phyloP scores from a whole-genome alignment of 2,888 invertebrate species.

The Pteria penguin region DNA sequence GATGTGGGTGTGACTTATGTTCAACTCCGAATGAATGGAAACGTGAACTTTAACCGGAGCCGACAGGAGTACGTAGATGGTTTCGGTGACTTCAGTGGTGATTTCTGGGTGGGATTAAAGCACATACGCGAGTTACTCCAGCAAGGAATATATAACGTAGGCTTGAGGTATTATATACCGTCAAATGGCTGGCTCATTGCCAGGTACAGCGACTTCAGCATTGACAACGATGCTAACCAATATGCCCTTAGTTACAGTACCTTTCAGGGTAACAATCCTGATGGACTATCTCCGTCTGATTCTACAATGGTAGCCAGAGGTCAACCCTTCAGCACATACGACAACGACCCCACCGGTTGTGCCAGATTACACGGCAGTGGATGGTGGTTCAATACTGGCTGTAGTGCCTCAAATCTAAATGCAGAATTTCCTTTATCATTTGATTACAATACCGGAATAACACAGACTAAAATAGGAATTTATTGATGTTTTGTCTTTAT shows the following conservation, averaged over 20 bases:
- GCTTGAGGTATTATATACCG: background rate
- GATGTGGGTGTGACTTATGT: slow-evolving; percentile 15
- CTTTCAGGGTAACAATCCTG: background rate
- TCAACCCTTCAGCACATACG: slow-evolving; percentile 12
- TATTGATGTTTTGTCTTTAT: no score
- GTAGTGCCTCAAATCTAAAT: slow-evolving; percentile 16
- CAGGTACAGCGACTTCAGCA: background rate
- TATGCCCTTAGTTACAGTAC: background rate
- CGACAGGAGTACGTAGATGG: slow-evolving; percentile 21
- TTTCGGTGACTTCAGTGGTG: slow-evolving; percentile 21
- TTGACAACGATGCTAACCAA: background rate
- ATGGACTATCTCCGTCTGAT: background rate
- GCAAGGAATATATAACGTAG: background rate
- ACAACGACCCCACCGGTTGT: slow-evolving; percentile 18
- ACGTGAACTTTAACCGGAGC: slow-evolving; percentile 23
- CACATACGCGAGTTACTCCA: background rate
- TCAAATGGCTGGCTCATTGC: background rate
- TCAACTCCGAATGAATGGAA: slow-evolving; percentile 7
- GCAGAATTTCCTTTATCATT: background rate
- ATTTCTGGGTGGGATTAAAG: slow-evolving; percentile 26
- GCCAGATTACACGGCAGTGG: background rate
- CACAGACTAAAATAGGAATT: background rate
- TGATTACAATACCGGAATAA: background rate
- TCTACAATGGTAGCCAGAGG: background rate
- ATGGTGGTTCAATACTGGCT: slow-evolving; percentile 22